Percentiles rank a stretch among this genome's conserved stretches.
Conservation (phyloP, 2,888 invertebrate species). For the Perdita meconis region DNA sequence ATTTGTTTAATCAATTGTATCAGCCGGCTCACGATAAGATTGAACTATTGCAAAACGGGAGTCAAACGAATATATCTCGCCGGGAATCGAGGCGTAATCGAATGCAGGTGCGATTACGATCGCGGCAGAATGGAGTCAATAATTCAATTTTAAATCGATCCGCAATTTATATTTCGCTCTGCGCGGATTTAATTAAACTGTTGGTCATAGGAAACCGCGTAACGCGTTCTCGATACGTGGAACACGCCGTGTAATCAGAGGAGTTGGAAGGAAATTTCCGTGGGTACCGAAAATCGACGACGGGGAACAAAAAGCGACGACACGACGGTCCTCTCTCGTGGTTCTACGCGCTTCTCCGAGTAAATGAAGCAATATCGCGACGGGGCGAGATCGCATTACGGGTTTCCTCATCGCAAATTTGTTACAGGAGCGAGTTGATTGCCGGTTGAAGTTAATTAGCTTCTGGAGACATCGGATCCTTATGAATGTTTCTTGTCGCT, state of each 20-base stretch:
- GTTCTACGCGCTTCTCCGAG: constrained; percentile 1
- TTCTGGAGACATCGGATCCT: constrained; percentile 52
- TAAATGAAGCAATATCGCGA: constrained; percentile 45
- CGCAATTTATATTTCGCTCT: constrained; percentile 11
- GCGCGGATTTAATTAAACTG: constrained; percentile 41
- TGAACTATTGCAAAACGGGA: not conserved
- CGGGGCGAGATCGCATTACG: constrained; percentile 47
- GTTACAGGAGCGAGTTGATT: constrained; percentile 58
- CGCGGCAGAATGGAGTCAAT: not conserved
- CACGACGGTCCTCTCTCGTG: not conserved
- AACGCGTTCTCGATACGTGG: constrained; percentile 20
- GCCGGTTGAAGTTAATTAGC: constrained; percentile 58
- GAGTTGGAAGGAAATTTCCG: constrained; percentile 31
- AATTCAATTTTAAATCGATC: constrained; percentile 17
- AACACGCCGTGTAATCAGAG: not conserved
- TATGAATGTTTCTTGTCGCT: constrained; percentile 34
- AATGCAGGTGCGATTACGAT: not conserved
- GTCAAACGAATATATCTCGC: not conserved
- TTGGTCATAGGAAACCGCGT: too few species aligned
- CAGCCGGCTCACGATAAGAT: not conserved
- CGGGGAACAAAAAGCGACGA: constrained; percentile 28
- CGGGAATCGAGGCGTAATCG: constrained; percentile 8
- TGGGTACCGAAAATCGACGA: constrained; percentile 23
- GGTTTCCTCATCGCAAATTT: constrained; percentile 55
- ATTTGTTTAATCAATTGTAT: too few species aligned